phyloP scores from a whole-genome alignment of 1,140 invertebrate species.

The Aphaenogaster floridana region DNA sequence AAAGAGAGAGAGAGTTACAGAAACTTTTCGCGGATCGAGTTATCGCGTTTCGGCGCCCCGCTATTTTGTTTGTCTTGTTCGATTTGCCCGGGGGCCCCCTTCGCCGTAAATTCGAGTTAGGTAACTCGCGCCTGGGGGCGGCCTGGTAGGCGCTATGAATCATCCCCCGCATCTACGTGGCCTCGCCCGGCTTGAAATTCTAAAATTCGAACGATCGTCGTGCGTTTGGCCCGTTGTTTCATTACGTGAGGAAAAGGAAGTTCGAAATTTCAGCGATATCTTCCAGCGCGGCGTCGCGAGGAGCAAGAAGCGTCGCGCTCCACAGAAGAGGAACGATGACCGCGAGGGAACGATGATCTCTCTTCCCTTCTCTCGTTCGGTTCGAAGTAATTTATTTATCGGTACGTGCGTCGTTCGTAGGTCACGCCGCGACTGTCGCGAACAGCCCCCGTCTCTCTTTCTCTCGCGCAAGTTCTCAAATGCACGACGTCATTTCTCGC shows the following conservation, averaged over 20 bases:
- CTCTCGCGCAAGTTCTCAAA: background rate
- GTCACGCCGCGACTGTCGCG: background rate
- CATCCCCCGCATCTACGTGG: conserved; percentile 14
- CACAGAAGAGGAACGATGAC: background rate
- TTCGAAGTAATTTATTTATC: background rate
- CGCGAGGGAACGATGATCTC: background rate
- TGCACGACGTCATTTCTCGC: conserved; percentile 18
- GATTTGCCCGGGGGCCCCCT: conserved; percentile 23
- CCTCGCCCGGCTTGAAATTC: conserved; percentile 8
- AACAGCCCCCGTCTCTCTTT: background rate
- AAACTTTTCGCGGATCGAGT: conserved; percentile 52
- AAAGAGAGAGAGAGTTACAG: background rate
- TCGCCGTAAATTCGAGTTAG: conserved; percentile 40
- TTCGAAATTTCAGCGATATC: background rate
- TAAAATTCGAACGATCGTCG: background rate
- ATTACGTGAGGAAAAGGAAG: background rate
- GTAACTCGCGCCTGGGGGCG: conserved; percentile 14
- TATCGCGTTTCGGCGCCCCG: conserved; percentile 37
- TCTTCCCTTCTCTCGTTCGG: background rate
- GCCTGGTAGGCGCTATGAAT: conserved; percentile 40
- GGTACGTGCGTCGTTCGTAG: background rate
- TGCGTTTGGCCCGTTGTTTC: background rate
- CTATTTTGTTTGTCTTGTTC: conserved; percentile 53
- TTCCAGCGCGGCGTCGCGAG: background rate
- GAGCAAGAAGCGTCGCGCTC: background rate